Evolutionary conservation across 2,113 vertebrate genomes (phyloP).

Genomic region (Thinocorus orbignyianus): DNA sequence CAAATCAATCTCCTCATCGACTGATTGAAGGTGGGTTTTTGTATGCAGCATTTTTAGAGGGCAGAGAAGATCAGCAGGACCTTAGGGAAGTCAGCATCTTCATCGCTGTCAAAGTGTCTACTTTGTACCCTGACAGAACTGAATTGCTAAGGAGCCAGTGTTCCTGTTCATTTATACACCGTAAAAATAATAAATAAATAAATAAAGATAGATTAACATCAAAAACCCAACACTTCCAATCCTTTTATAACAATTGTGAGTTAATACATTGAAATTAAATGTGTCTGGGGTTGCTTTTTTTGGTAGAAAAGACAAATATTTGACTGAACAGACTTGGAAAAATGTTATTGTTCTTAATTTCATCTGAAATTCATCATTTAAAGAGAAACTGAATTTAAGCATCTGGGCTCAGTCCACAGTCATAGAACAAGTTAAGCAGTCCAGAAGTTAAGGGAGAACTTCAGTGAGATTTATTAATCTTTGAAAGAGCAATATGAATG

Average conservation of each 20-base stretch:
- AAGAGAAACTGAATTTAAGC: not conserved
- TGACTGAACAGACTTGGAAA: not conserved
- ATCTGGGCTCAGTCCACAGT: not conserved
- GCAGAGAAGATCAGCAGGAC: constrained; percentile 42
- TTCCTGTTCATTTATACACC: not conserved
- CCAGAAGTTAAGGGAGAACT: not conserved
- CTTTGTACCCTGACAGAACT: not conserved
- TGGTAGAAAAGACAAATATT: not conserved
- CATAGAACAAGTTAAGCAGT: not conserved
- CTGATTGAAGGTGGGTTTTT: constrained; percentile 15
- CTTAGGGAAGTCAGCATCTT: constrained; percentile 22
- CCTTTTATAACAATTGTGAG: not conserved
- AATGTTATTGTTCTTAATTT: not conserved
- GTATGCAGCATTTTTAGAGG: constrained; percentile 46
- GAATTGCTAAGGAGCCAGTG: not conserved
- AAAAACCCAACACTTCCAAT: not conserved
- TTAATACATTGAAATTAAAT: not conserved
- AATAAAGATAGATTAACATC: too few relatives aligned
- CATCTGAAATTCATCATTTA: not conserved
- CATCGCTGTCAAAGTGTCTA: not conserved
- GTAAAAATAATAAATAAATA: not conserved
- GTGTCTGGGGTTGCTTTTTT: not conserved
- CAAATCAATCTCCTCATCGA: constrained; percentile 10
- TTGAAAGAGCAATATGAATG: not conserved
- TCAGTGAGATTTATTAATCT: not conserved